Evolutionary conservation across 2,888 invertebrate genomes (phyloP), one percentile per base, ranked within the genome.

Genomic region (Calameuta pallipes): DNA sequence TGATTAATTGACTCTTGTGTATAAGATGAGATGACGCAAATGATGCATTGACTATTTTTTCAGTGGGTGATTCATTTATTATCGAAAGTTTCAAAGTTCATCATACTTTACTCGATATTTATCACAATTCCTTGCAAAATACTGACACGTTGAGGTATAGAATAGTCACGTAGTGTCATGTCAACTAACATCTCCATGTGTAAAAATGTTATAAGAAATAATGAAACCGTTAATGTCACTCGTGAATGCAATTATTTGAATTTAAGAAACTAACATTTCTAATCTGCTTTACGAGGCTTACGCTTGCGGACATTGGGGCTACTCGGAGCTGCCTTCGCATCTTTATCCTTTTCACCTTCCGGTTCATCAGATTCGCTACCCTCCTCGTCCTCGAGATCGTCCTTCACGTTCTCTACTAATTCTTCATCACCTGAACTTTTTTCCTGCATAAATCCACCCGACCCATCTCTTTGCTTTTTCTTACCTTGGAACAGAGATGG

Each of bases 241-340:
- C 77, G 73, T 78, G 80, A 80, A 77, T 78, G 70, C 79, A 76
- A 79, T 78, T 85, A 85, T 85, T 83, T 85, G 83, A 84, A 85
- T 81, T 82, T 77, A 82, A 82, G 76, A 79, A 85, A 80, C 76
- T 80, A 79, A 77, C 84, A 78, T 79, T 77, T 85, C 80, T 93
- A 95, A 90, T 95, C 95, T 75, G 94, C 96, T 92, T 96, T 96
- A 87, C 96, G 93, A 75, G 96, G 93, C 90, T 95, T 94, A 81
- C 96, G 94, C 91, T 95, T 95, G 90, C 95, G 95, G 80, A 95
- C 94, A 87, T 92, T 92, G 11, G 93, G 93, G 90, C 94, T 94
- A 85, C 90, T 90, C 34, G 92, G 90, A 74, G 90, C 88, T 77
- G 86, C 85, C 80, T 88, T 87, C 77, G 84, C 84, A 81, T 87